These are phyloP conservation scores for Idaea aversata DNA, from an alignment of 2,888 invertebrate genomes.

Conservation along the genomic window DNA sequence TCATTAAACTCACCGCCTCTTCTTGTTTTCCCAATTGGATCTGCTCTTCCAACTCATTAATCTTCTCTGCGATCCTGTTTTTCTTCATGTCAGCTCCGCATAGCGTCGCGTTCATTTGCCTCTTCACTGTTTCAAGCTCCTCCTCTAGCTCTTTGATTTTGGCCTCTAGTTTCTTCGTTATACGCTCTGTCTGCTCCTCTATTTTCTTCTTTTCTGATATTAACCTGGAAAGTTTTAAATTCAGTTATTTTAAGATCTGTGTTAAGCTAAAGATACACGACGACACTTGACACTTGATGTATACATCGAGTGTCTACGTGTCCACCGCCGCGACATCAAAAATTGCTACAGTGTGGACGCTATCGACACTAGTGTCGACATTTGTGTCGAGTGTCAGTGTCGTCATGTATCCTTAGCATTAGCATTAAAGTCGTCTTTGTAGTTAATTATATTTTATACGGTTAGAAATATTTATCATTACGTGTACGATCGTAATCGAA, in stretches of 20 bases:
- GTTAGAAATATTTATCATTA: no score
- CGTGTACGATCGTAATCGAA: background rate
- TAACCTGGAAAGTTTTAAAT: slow-evolving; percentile 43
- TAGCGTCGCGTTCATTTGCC: slow-evolving; percentile 49
- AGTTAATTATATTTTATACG: no score
- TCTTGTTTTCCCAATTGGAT: slow-evolving; percentile 47
- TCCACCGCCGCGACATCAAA: no score
- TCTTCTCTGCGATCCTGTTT: slow-evolving; percentile 52
- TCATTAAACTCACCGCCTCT: slow-evolving; percentile 37
- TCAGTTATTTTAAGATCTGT: background rate
- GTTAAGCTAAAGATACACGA: no score
- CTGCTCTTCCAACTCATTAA: slow-evolving; percentile 50
- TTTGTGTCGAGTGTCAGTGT: no score
- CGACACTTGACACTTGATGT: no score
- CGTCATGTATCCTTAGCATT: no score
- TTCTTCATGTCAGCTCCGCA: slow-evolving; percentile 53
- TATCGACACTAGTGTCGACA: no score
- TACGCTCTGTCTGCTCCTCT: slow-evolving; percentile 42
- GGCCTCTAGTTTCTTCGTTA: slow-evolving; percentile 42
- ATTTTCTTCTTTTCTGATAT: slow-evolving; percentile 56
- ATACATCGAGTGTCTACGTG: no score
- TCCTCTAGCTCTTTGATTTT: slow-evolving; percentile 54
- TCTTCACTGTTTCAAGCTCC: slow-evolving; percentile 52
- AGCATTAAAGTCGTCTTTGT: no score
- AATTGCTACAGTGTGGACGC: no score